Evolutionary conservation across 2,113 vertebrate species (phyloP).

Genomic region (Tragelaphus buxtoni): DNA sequence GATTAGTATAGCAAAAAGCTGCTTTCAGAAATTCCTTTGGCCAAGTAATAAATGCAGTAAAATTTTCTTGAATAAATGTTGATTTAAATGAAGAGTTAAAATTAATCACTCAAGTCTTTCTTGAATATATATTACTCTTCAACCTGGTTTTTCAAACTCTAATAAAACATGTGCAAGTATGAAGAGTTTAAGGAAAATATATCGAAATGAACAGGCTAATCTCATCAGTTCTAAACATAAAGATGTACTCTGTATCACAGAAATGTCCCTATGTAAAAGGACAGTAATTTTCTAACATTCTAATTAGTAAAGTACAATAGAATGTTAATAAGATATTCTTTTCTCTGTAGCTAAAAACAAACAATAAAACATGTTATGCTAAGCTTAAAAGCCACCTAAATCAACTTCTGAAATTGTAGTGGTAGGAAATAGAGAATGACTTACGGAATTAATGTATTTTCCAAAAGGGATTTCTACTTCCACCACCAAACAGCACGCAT

Average conservation of each 20-base stretch:
- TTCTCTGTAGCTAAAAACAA: neutral
- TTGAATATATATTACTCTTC: neutral
- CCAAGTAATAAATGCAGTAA: neutral
- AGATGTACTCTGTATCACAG: neutral
- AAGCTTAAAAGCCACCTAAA: slow-evolving; percentile 1
- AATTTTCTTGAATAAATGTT: neutral
- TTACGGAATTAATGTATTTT: neutral
- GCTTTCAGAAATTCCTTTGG: slow-evolving; percentile 19
- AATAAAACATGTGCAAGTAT: neutral
- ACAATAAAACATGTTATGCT: neutral
- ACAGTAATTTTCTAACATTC: neutral
- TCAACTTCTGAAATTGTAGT: neutral
- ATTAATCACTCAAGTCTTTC: neutral
- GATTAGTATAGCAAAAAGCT: neutral
- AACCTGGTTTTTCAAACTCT: neutral
- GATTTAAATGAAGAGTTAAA: slow-evolving; percentile 26
- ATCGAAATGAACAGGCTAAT: neutral
- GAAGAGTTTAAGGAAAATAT: slow-evolving; percentile 10
- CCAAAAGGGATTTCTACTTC: neutral
- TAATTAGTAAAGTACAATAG: neutral
- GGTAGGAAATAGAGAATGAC: neutral
- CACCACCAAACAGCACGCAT: neutral
- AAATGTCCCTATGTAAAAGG: neutral
- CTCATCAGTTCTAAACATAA: neutral
- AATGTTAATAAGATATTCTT: neutral